Evolutionary conservation across 2,113 vertebrate genomes (phyloP), one percentile per base, ranked within the genome.

Genomic region (Cynoglossus semilaevis): DNA sequence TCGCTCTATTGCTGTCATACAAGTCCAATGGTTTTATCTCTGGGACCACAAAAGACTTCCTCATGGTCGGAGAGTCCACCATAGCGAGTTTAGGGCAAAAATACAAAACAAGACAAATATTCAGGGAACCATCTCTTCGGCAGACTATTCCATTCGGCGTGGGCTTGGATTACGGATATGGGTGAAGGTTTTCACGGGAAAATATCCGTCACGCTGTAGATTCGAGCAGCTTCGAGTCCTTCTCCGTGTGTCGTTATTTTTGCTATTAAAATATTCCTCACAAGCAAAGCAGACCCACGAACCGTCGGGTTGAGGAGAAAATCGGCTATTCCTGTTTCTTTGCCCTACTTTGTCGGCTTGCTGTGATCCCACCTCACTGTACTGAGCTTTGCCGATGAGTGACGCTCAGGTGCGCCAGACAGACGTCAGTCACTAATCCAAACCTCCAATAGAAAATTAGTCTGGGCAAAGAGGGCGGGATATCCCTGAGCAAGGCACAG

Each of bases 11-110:
- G 68, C 86, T 89, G 72, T 96, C 94, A 80, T 95, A 96, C 81
- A 93, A 89, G 86, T 96, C 94, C 92, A 93, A 82, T 36, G 93
- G 91, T 82, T 93, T 94, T 78, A 95, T 90, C 86, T 95, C 94
- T 65, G 94, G 92, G 69, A 95, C 91, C 74, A 93, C 88, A 80
- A 94, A 94, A 81, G 93, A 94, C 89, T 92, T 94, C 87, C 90
- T 92, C 89, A 88, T 91, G 57, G 91, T 91, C 84, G 84, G 89
- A 35, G 91, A 91, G 85, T 94, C 92, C 87, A 93, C 92, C 93
- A 94, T 95, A 85, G 85, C 88, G 81, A 85, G 74, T 84, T 74
- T 70, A 70, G 64, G 53, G 49, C 59, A 37, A 74, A 68, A 74
- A 58, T 49, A 37, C 14, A 44, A 74, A 41, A 56, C 47, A 45